phyloP scores from a whole-genome alignment of 2,113 vertebrate species.

The Euleptes europaea region DNA sequence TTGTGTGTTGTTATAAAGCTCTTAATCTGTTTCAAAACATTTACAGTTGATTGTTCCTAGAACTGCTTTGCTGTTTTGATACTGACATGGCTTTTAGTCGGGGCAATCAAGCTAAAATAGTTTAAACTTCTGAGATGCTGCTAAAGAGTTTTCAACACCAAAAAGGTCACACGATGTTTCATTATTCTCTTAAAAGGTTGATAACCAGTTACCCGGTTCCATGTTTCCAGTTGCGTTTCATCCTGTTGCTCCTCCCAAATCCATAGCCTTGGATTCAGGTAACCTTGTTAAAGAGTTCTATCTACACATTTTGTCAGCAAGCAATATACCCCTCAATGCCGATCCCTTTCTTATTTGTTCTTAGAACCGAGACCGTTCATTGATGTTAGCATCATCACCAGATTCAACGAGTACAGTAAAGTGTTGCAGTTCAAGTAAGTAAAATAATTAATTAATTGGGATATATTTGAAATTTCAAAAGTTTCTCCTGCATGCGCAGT shows the following conservation, averaged over 20 bases:
- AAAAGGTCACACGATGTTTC: not conserved
- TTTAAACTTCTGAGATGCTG: not conserved
- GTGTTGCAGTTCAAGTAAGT: slow-evolving; percentile 97
- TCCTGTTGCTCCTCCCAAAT: slow-evolving; percentile 95
- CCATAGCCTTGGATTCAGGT: slow-evolving; percentile 95
- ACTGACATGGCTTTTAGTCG: not conserved
- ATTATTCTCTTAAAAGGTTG: slow-evolving; percentile 77
- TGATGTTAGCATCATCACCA: slow-evolving; percentile 93
- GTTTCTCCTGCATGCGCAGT: accelerated
- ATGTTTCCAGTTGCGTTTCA: slow-evolving; percentile 95
- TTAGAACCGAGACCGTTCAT: slow-evolving; percentile 96
- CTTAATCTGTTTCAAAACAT: not conserved
- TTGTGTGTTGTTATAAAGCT: not conserved
- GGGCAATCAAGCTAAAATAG: not conserved
- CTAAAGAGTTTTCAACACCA: too few species aligned
- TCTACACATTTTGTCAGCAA: not conserved
- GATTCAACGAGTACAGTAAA: slow-evolving; percentile 94
- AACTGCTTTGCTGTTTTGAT: not conserved
- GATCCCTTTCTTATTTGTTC: slow-evolving; percentile 21
- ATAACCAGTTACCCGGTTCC: slow-evolving; percentile 92
- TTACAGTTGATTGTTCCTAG: not conserved
- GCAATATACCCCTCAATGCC: not conserved
- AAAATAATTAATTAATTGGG: not conserved
- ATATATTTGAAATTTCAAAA: not conserved
- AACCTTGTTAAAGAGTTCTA: slow-evolving; percentile 15